Conservation (phyloP, 2,113 vertebrate genomes). For the Colistium nudipinnis region DNA sequence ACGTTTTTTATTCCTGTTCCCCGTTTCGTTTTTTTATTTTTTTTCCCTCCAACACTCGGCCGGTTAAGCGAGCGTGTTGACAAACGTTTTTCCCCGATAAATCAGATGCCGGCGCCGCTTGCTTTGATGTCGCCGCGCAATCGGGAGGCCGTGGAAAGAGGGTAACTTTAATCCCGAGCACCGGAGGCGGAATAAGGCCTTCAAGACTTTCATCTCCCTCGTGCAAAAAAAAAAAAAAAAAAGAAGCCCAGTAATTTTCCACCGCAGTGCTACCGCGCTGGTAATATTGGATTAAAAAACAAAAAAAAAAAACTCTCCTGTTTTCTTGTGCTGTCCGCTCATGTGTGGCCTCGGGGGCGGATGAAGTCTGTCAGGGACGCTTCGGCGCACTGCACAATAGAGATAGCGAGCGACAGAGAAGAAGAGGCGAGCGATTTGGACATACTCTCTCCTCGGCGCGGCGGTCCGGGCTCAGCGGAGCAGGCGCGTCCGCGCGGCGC, state of each 20-base stretch:
- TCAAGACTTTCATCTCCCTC: slow-evolving; percentile 79
- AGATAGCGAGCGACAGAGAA: slow-evolving; percentile 52
- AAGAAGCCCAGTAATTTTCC: slow-evolving; percentile 70
- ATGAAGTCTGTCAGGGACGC: slow-evolving; percentile 56
- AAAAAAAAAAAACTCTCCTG: slow-evolving; percentile 55
- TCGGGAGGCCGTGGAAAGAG: slow-evolving; percentile 57
- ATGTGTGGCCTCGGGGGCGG: slow-evolving; percentile 70
- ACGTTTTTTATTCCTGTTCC: neutral
- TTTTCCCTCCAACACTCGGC: too few species aligned
- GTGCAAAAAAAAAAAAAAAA: slow-evolving; percentile 66
- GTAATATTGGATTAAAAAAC: slow-evolving; percentile 80
- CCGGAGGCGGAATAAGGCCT: slow-evolving; percentile 69
- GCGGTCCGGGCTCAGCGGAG: slow-evolving; percentile 2
- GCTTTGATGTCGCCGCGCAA: slow-evolving; percentile 75
- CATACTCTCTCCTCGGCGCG: slow-evolving; percentile 31
- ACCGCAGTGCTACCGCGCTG: slow-evolving; percentile 67
- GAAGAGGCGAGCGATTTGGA: slow-evolving; percentile 48
- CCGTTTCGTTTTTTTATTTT: neutral
- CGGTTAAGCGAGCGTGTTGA: slow-evolving; percentile 54
- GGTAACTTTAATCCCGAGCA: slow-evolving; percentile 72
- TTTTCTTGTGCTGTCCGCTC: slow-evolving; percentile 76
- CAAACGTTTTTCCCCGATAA: slow-evolving; percentile 64
- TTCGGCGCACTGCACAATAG: slow-evolving; percentile 58
- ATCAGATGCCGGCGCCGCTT: slow-evolving; percentile 46
- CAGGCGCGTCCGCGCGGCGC: slow-evolving; percentile 6